A percentile compares a stretch with the other conserved stretches of the same genome.
These are phyloP conservation scores for Halcyon smyrnensis DNA, from an alignment of 2,797 vertebrate species.

Conservation along the genomic window DNA sequence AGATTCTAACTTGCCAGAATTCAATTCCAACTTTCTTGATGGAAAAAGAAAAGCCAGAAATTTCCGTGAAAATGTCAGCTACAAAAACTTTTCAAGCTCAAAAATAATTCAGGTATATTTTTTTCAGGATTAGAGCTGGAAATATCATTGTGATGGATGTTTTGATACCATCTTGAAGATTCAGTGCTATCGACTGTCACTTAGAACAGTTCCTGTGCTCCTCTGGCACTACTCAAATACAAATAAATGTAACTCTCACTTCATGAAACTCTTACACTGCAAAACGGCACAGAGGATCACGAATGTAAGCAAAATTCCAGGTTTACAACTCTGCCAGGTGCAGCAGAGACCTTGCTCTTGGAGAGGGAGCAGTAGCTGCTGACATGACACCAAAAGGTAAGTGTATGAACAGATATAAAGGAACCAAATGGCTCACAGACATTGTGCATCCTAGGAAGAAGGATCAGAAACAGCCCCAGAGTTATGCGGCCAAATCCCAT, in stretches of 20 bases:
- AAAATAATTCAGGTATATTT: not conserved
- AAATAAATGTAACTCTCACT: not conserved
- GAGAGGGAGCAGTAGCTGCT: not conserved
- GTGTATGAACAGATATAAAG: not conserved
- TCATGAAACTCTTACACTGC: not conserved
- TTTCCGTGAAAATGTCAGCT: not conserved
- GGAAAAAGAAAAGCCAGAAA: not conserved
- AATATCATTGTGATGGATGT: not conserved
- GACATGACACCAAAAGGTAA: not conserved
- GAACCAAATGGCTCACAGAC: not conserved
- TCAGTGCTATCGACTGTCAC: not conserved
- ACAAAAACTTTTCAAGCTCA: not conserved
- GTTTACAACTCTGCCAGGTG: not conserved
- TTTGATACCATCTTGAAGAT: not conserved
- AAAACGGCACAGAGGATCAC: not conserved
- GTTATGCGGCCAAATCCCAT: not conserved
- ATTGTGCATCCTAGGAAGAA: fast-evolving
- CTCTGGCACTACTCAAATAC: not conserved
- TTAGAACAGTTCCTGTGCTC: not conserved
- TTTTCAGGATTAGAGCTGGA: not conserved
- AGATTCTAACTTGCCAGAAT: not conserved
- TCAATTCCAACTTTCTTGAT: not conserved
- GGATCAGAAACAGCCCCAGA: not conserved
- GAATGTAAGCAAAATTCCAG: not conserved
- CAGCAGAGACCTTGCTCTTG: not conserved